Evolutionary conservation across 1,140 invertebrate genomes (phyloP).

Genomic region (Drosophila ambigua): DNA sequence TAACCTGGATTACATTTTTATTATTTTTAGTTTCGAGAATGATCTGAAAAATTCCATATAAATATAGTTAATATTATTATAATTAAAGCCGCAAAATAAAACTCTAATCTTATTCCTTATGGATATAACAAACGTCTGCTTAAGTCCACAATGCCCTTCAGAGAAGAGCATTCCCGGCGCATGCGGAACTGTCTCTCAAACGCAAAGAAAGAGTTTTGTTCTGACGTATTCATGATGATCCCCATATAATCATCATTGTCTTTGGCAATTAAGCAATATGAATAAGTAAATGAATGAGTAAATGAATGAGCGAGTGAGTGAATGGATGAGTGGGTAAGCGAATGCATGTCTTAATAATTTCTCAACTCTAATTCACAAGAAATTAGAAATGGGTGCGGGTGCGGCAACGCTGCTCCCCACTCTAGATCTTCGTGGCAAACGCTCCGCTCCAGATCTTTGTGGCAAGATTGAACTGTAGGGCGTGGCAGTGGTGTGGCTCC

Average conservation of each 20-base stretch:
- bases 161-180: slow-evolving; percentile 10
- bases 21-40: too few relatives aligned
- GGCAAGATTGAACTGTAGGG: slow-evolving; percentile 51
- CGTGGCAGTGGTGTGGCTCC: slow-evolving; percentile 18
- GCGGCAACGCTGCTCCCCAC: background rate
- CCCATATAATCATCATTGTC: slow-evolving; percentile 47
- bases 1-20: too few relatives aligned
- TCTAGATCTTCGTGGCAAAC: slow-evolving; percentile 37
- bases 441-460: slow-evolving; percentile 34
- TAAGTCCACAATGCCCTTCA: background rate
- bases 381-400: slow-evolving; percentile 69
- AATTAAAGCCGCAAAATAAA: too few relatives aligned
- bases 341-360: slow-evolving; percentile 55
- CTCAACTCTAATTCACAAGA: slow-evolving; percentile 78
- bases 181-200: slow-evolving; percentile 45
- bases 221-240: slow-evolving; percentile 38
- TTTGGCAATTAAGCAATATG: slow-evolving; percentile 62
- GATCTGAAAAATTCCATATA: too few relatives aligned
- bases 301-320: slow-evolving; percentile 15
- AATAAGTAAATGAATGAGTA: slow-evolving; percentile 54
- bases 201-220: slow-evolving; percentile 70
- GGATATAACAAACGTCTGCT: too few relatives aligned
- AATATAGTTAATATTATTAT: too few relatives aligned
- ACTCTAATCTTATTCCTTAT: too few relatives aligned
- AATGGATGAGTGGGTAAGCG: slow-evolving; percentile 5